Percentiles rank a stretch among this genome's conserved stretches.
Evolutionary conservation across 2,113 vertebrate species (phyloP).

Genomic region (Cepphus grylle): DNA sequence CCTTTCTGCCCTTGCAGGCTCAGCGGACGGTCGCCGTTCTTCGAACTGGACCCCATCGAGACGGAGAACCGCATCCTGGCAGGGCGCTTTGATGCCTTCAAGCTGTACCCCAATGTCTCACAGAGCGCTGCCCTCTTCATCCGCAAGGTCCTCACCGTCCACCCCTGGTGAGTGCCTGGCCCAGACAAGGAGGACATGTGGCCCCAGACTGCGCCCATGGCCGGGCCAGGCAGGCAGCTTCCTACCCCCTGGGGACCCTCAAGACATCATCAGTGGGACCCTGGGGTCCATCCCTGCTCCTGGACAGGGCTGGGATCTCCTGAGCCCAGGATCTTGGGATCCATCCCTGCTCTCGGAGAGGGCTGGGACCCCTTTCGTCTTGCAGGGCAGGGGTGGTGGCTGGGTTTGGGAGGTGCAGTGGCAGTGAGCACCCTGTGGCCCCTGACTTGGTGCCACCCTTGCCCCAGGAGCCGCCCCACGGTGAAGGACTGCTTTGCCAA

Average conservation of each 20-base stretch:
- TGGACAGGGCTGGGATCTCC: not conserved
- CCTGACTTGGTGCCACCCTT: not conserved
- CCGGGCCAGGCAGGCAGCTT: not conserved
- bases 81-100: constrained; percentile 92
- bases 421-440: not conserved
- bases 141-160: constrained; percentile 91
- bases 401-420: not conserved
- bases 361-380: not conserved
- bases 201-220: not conserved
- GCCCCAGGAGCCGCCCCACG: constrained; percentile 89
- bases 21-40: constrained; percentile 90
- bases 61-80: constrained; percentile 89
- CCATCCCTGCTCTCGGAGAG: not conserved
- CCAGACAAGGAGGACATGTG: not conserved
- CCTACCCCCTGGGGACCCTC: not conserved
- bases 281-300: not conserved
- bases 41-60: constrained; percentile 85
- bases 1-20: constrained; percentile 77
- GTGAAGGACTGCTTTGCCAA: constrained; percentile 94
- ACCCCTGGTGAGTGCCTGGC: constrained; percentile 85
- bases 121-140: constrained; percentile 96
- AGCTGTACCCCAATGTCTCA: constrained; percentile 95
- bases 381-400: not conserved
- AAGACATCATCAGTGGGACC: not conserved
- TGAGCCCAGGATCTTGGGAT: not conserved